Conservation (phyloP, 1,140 invertebrate genomes). For the Anastatus disparis region DNA sequence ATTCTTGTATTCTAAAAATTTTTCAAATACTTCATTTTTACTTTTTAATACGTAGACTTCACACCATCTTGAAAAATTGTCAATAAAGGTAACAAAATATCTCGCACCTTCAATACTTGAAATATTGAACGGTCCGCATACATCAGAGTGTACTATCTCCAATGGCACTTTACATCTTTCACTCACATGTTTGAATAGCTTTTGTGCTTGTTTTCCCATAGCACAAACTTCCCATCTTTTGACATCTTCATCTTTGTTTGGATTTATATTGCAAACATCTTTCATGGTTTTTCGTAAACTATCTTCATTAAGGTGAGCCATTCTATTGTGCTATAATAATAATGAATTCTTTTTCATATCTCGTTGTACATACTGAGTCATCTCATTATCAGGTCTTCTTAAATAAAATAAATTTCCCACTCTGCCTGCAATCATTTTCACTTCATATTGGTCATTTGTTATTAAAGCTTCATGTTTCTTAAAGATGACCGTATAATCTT, state of each 20-base stretch:
- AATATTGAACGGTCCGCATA: too few relatives aligned
- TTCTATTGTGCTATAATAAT: background rate
- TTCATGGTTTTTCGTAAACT: background rate
- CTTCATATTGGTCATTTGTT: background rate
- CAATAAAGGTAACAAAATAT: too few relatives aligned
- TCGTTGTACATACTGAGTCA: background rate
- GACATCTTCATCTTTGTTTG: background rate
- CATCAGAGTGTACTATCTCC: conserved; percentile 30
- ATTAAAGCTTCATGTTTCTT: conserved; percentile 12
- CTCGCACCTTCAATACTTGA: too few relatives aligned
- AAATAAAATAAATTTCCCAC: conserved; percentile 13
- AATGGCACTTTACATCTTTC: background rate
- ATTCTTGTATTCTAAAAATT: too few relatives aligned
- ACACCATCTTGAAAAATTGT: too few relatives aligned
- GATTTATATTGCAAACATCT: background rate
- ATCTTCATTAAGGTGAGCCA: conserved; percentile 6
- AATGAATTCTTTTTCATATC: background rate
- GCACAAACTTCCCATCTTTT: background rate
- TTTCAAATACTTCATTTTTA: too few relatives aligned
- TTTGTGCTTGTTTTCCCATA: background rate
- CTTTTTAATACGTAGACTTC: too few relatives aligned
- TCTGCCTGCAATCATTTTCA: background rate
- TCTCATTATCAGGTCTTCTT: background rate
- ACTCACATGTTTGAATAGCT: background rate
- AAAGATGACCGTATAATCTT: conserved; percentile 26